Base-by-base conservation (phyloP, 2,113 vertebrate genomes). In the Chitala chitala region DNA sequence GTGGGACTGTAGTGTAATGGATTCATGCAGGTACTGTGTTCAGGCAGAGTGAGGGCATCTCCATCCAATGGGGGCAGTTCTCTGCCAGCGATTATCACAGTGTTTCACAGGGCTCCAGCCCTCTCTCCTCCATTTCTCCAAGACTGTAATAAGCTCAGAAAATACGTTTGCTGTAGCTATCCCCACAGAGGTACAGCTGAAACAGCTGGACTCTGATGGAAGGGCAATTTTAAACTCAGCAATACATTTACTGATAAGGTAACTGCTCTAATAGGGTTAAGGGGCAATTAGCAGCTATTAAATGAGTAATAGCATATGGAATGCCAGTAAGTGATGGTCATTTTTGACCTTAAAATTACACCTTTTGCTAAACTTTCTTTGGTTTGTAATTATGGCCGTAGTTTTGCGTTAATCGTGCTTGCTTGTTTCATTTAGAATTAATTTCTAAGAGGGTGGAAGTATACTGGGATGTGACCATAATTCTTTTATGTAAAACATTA, bases 221-320 rank as follows among this genome's bases (percentile, higher is more conserved):
- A 22, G 59, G 65, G 22, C 10, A 63, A 64, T 73, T 68, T 44
- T 69, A 40, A 20, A 42, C 40, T 56, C 46, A 69, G 33, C 56
- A 31, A 42, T 68, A n/a, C n/a, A 38, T 50, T 69, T 69, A 63
- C 80, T 78, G 79, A 78, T 82, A 71, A 78, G 48, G 29, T 78
- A 82, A 80, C 80, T 80, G 55, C 73, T 77, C 68, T 77, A 81
- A 84, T 81, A 75, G 74, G 78, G 80, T 82, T 72, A 70, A 78
- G 38, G 75, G 53, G 72, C 54, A 74, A 80, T 80, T 76, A 78
- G 72, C 68, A 51, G 46, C 72, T 76, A 80, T 58, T 58, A 69
- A 38, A 69, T 7, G 75, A 63, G 69, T 81, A 78, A 81, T 80
- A 68, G 76, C 74, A 59, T 65, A 74, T 65, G 65, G 63, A 63